Evolutionary conservation across 2,797 vertebrate genomes (phyloP).

Genomic region (Okamejei kenojei): DNA sequence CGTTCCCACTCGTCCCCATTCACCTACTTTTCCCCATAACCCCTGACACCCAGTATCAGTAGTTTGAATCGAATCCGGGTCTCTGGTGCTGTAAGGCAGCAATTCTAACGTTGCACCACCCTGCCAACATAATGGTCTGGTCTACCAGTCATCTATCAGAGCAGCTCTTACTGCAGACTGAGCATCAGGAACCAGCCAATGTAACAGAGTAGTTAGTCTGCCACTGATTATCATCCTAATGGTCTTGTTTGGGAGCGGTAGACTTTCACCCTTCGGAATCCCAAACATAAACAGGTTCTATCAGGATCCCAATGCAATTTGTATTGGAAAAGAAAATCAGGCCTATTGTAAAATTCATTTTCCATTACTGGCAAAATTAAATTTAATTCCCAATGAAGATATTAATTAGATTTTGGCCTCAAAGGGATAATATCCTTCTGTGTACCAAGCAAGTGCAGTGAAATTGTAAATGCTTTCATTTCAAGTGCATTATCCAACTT

Average conservation of each 20-base stretch:
- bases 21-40: too few species aligned
- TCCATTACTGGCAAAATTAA: neutral
- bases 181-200: neutral
- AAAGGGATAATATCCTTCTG: neutral
- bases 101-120: too few species aligned
- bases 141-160: neutral
- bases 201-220: neutral
- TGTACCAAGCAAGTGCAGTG: neutral
- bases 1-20: too few species aligned
- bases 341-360: neutral
- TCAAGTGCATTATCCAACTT: neutral
- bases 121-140: neutral
- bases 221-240: neutral
- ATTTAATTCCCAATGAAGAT: neutral
- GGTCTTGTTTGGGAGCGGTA: neutral
- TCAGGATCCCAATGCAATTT: too few species aligned
- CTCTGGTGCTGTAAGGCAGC: too few species aligned
- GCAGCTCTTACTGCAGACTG: neutral
- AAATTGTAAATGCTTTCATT: neutral
- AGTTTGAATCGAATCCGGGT: too few species aligned
- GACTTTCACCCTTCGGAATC: neutral
- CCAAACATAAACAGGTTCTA: neutral
- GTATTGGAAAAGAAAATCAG: neutral
- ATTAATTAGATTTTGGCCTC: neutral
- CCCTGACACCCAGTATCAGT: too few species aligned